Evolutionary conservation across 2,113 vertebrate genomes (phyloP), one percentile per base, ranked within the genome.

Genomic region (Xiphophorus couchianus): DNA sequence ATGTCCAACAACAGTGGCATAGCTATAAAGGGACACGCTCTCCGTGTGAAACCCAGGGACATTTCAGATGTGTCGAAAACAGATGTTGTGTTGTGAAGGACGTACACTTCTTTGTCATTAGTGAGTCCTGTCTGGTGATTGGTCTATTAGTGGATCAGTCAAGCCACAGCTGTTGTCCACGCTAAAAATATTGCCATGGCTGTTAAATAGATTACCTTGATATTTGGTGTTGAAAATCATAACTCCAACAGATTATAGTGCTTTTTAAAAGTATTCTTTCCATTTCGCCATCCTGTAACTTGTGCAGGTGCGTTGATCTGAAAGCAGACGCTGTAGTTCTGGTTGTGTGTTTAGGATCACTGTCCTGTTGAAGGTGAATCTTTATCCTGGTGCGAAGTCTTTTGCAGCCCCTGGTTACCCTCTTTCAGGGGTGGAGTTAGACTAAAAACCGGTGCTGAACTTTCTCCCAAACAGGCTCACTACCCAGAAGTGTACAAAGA

Each of bases 11-110:
- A 14, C 22, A 27, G 48, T 3, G 17, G 15, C 15, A 48, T 22
- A 80, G 62, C 22, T 62, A 64, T 54, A 79, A 76, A 67, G 62
- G 30, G 30, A 37, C 64, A 63, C 27, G 30, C 64, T 60, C 27
- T 6, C 42, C 22, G 66, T 29, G 62, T 71, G 17, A 35, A 44
- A 19, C 33, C 39, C 73, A 69, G 15, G 39, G 51, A 29, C 12
- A 5, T 67, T 58, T 66, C 12, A 22, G 72, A 61, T 13, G 61
- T 48, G 33, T 62, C 61, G 66, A 66, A 33, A 72, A 73, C 39
- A 66, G 25, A 62, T 30, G 15, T 58, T 44, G 7, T 69, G 33
- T 71, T 37, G 27, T 19, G 42, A 72, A 48, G 54, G 30, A 64
- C 66, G 4, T 17, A 7, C 35, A 10, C 8, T 62, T 31, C 39